phyloP scores from a whole-genome alignment of 2,113 vertebrate species.

The Upupa epops region DNA sequence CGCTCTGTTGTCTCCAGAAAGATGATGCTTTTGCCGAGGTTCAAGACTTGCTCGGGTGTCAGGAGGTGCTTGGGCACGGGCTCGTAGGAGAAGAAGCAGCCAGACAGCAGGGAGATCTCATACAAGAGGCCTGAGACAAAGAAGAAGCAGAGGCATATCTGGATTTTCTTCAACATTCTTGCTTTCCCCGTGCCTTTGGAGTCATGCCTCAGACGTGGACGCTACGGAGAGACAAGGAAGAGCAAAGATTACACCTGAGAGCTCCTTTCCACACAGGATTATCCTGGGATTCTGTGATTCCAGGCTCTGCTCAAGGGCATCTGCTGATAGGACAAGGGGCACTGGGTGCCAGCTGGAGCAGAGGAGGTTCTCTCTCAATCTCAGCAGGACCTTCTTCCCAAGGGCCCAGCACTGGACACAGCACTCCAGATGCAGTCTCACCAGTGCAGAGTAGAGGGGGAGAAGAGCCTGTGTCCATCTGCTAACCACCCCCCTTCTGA shows the following conservation, averaged over 20 bases:
- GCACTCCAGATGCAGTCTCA: too few species aligned
- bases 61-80: conserved; percentile 43
- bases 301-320: too few species aligned
- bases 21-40: conserved; percentile 65
- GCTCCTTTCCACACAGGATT: too few species aligned
- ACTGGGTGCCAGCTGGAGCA: too few species aligned
- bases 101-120: conserved; percentile 58
- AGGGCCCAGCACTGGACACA: too few species aligned
- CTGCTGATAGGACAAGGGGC: too few species aligned
- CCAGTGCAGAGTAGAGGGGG: too few species aligned
- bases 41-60: conserved; percentile 60
- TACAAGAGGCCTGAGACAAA: conserved; percentile 73
- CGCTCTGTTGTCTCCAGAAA: conserved; percentile 77
- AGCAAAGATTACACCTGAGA: not conserved
- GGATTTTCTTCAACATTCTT: conserved; percentile 74
- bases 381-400: too few species aligned
- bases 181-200: not conserved
- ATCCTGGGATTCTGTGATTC: too few species aligned
- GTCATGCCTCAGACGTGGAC: not conserved
- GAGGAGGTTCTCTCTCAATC: too few species aligned
- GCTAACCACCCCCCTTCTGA: too few species aligned
- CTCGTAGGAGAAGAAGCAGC: conserved; percentile 62
- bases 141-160: conserved; percentile 60
- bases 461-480: too few species aligned
- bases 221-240: not conserved